These are phyloP conservation scores for Falcunculus frontatus DNA, from an alignment of 2,113 vertebrate species.

Conservation along the genomic window DNA sequence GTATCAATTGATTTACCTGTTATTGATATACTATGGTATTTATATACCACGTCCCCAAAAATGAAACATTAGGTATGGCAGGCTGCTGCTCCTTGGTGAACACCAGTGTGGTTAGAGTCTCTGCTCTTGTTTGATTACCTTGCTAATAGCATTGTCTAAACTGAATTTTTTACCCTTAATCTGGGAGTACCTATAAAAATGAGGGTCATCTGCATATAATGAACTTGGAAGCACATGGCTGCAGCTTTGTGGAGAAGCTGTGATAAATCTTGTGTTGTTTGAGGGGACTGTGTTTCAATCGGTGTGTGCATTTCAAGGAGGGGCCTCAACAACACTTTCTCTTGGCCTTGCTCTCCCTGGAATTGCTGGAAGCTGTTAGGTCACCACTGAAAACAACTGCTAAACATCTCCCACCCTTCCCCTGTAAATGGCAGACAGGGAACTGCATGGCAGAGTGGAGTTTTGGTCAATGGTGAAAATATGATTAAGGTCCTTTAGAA, in stretches of 20 bases:
- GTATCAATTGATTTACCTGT: constrained; percentile 52
- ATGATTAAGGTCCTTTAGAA: neutral
- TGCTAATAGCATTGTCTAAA: neutral
- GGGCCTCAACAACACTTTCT: neutral
- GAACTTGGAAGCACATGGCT: neutral
- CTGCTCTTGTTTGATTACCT: neutral
- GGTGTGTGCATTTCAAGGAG: neutral
- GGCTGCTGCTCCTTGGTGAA: neutral
- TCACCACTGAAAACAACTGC: neutral
- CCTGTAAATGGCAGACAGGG: neutral
- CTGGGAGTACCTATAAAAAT: neutral
- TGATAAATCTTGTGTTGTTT: neutral
- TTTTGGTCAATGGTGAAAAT: neutral
- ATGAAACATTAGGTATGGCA: neutral
- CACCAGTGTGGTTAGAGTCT: neutral
- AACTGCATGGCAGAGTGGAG: neutral
- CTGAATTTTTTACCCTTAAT: neutral
- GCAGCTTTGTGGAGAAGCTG: neutral
- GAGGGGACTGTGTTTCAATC: neutral
- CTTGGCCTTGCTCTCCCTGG: neutral
- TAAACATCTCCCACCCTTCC: neutral
- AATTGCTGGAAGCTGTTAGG: neutral
- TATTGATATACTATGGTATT: neutral
- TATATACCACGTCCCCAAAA: neutral
- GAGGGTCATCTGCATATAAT: neutral